Base-by-base conservation (phyloP, 2,797 vertebrate species). In the Neosalanx taihuensis region DNA sequence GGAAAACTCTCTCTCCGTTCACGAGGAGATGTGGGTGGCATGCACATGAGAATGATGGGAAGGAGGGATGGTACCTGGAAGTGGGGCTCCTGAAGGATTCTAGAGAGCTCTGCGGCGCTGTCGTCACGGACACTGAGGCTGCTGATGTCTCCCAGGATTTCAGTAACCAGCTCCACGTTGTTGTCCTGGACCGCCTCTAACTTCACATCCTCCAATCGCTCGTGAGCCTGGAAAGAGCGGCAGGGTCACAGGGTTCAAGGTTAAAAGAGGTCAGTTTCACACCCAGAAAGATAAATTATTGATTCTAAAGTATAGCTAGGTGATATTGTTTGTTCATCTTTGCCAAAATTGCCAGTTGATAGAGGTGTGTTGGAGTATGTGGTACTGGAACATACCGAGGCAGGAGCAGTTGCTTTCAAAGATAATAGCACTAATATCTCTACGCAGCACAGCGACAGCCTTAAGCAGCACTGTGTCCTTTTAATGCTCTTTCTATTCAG, bases 161-260 rank as follows among this genome's bases (percentile, higher is more conserved):
- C 96, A 56, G 95, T 96, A 85, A 99, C 94, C 85, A 99, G 82
- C 89, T 98, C 96, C 86, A 99, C 76, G 60, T 99, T 99, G 87
- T 98, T 98, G 85, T 99, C 96, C 91, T 98, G 96, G 87, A 99
- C 97, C 6, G 98, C 98, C 90, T 98, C 96, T 81, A 99, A 90
- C 90, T 96, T 98, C 77, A 96, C 94, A 76, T 99, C 98, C 90
- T 99, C 98, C 87, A 96, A 87, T 83, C 93, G 92, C 77, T 98
- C 96, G 0, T 96, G 95, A 90, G 94, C 94, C 97, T 99, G 87
- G 57, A 72, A 67, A 68, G 78, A 68, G 31, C 20, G 69, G 58
- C 35, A 35, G 69, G 37, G 9, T 2, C 17, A 26, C 60, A 51
- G 41, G 61, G 7, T 13, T 49, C 37, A 71, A 17, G 37, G 33